Base-by-base conservation (phyloP, 1,140 invertebrate species). In the Drosophila parvula region DNA sequence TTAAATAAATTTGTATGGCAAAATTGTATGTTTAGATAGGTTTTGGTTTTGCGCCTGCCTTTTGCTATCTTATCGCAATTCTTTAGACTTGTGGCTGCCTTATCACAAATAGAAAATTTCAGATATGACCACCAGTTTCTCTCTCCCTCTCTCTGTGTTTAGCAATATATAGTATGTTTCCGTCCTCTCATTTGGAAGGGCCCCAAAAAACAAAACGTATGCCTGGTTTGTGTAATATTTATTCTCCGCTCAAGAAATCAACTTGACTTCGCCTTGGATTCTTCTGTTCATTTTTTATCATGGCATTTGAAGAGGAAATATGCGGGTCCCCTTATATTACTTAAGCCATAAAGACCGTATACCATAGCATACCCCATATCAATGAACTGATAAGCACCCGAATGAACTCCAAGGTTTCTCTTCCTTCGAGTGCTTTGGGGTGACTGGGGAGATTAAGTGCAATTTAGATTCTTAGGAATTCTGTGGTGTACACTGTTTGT, bases 371-470 rank as follows among this genome's bases (percentile, higher is more conserved):
- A 27, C 61, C 62, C 61, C 62, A 85, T 86, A 86, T 81, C 69
- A 85, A 86, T 86, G 64, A 81, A 85, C 75, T 88, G 82, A 85
- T 85, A 85, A 85, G 83, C 22, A 53, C 3, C 51, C 18, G 47
- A 59, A 82, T 57, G 69, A 82, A 82, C 79, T 59, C 43, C 83
- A 86, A 86, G 82, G 82, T 84, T 79, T 58, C 44, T 36, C 16
- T 28, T 61, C 45, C 60, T 65, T 53, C 32, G 69, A 53, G 74
- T 28, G 57, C 36, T 36, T 30, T 30, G 56, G 38, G 30, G 12
- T 56, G 22, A 22, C 22, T 34, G 56, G 76, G 4, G 57, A 47
- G 75, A 67, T 59, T 53, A 69, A 51, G 48, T 51, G 41, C 45
- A 73, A 36, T 69, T 50, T 47, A 28, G 4, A 51, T 27, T 34